phyloP scores from a whole-genome alignment of 2,888 invertebrate genomes.

The Aphidius colemani region DNA sequence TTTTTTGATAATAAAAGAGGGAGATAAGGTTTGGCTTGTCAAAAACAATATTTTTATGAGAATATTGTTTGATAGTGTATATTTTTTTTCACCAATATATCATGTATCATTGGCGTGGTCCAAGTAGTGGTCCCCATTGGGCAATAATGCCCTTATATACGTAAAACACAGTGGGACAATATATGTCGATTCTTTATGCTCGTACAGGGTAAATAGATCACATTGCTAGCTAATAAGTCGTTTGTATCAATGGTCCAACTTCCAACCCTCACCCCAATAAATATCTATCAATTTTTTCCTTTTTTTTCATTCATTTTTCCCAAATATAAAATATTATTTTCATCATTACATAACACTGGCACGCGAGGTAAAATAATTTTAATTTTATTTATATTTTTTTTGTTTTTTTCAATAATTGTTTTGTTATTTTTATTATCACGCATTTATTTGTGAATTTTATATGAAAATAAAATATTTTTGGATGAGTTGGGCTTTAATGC shows the following conservation, averaged over 20 bases:
- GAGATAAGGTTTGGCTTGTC: too few species aligned
- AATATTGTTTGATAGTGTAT: slow-evolving; percentile 11
- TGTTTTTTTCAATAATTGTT: slow-evolving; percentile 2
- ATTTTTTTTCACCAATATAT: slow-evolving; percentile 19
- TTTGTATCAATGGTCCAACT: slow-evolving; percentile 45
- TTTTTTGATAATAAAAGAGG: too few species aligned
- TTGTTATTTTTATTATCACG: too few species aligned
- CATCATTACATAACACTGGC: slow-evolving; percentile 30
- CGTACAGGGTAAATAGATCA: slow-evolving; percentile 60
- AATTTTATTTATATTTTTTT: too few species aligned
- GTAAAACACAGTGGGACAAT: slow-evolving; percentile 54
- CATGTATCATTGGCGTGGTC: slow-evolving; percentile 30
- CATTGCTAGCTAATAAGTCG: slow-evolving; percentile 59
- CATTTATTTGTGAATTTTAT: too few species aligned
- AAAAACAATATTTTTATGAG: too few species aligned
- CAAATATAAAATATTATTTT: slow-evolving; percentile 19
- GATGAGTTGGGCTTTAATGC: slow-evolving; percentile 30
- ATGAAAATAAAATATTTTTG: too few species aligned
- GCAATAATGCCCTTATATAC: slow-evolving; percentile 55
- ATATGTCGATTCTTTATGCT: slow-evolving; percentile 55
- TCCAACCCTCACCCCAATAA: slow-evolving; percentile 24
- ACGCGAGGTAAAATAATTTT: not conserved
- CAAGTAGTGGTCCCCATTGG: slow-evolving; percentile 56
- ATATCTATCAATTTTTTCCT: slow-evolving; percentile 24
- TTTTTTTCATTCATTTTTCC: slow-evolving; percentile 29